These are phyloP conservation scores for fruit fly (Drosophila melanogaster) DNA, from an alignment of 1,140 invertebrate species.

Conservation along the genomic window DNA sequence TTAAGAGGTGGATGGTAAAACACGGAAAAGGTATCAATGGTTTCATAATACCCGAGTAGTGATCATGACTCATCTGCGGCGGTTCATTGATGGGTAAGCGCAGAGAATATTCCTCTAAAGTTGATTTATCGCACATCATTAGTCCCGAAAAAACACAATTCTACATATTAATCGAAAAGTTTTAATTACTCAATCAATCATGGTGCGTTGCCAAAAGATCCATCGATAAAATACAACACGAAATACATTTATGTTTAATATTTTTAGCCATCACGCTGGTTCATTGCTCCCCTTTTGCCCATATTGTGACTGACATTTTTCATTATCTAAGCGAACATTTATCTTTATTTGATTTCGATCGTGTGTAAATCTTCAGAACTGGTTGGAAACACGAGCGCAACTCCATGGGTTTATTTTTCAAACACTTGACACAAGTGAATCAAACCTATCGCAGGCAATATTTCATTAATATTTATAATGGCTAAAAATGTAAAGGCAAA, in stretches of 20 bases:
- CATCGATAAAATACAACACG: slow-evolving; percentile 1
- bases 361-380: slow-evolving; percentile 41
- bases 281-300: slow-evolving; percentile 38
- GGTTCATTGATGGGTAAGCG: slow-evolving; percentile 16
- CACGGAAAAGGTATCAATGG: not conserved
- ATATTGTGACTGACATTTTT: slow-evolving; percentile 34
- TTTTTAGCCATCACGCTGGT: slow-evolving; percentile 19
- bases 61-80: slow-evolving; percentile 5
- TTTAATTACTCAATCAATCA: slow-evolving; percentile 27
- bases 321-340: slow-evolving; percentile 27
- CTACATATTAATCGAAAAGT: not conserved
- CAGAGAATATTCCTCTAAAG: not conserved
- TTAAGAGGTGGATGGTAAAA: not conserved
- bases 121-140: slow-evolving; percentile 24
- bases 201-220: slow-evolving; percentile 1
- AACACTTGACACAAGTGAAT: slow-evolving; percentile 42
- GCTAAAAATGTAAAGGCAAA: too few relatives aligned
- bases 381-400: slow-evolving; percentile 36
- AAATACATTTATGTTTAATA: slow-evolving; percentile 4
- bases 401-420: slow-evolving; percentile 33
- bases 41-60: not conserved
- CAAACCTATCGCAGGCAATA: slow-evolving; percentile 31
- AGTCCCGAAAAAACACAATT: slow-evolving; percentile 12
- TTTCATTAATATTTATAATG: slow-evolving; percentile 52
- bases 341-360: slow-evolving; percentile 11